phyloP scores from a whole-genome alignment of 2,113 vertebrate genomes.

The Bothrops jararaca region DNA sequence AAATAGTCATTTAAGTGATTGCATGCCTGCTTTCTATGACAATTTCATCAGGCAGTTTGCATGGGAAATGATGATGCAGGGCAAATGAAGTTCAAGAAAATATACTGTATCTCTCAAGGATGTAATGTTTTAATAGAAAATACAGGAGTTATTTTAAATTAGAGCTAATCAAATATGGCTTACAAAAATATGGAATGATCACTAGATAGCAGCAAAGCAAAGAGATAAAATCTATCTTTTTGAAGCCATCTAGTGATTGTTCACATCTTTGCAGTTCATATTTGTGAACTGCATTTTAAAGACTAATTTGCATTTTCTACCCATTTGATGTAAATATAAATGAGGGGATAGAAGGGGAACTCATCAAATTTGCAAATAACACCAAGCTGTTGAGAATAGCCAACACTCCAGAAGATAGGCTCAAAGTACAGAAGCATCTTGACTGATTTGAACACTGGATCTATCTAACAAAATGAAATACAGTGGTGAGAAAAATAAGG shows the following conservation, averaged over 20 bases:
- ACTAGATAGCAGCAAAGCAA: not conserved
- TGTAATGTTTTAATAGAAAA: not conserved
- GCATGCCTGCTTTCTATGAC: constrained; percentile 32
- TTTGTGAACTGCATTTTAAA: too few species aligned
- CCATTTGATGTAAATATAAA: too few species aligned
- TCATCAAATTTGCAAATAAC: too few species aligned
- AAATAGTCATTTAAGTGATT: constrained; percentile 1
- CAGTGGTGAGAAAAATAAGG: too few species aligned
- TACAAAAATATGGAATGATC: not conserved
- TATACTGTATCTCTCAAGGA: not conserved
- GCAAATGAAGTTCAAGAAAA: constrained; percentile 20
- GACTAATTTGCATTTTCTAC: too few species aligned
- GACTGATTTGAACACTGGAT: too few species aligned
- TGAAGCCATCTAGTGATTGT: not conserved
- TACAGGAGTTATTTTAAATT: constrained; percentile 3
- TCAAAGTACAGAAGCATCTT: too few species aligned
- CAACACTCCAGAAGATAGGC: too few species aligned
- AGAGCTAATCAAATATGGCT: not conserved
- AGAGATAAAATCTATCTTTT: not conserved
- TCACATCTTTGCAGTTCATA: not conserved
- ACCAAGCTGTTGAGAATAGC: too few species aligned
- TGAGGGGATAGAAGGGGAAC: too few species aligned
- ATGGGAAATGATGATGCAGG: constrained; percentile 33
- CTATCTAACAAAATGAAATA: too few species aligned
- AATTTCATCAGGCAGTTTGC: constrained; percentile 38